A percentile compares a stretch with the other conserved stretches of the same genome.
phyloP scores from a whole-genome alignment of 2,797 vertebrate species.

The Arctocebus calabarensis region DNA sequence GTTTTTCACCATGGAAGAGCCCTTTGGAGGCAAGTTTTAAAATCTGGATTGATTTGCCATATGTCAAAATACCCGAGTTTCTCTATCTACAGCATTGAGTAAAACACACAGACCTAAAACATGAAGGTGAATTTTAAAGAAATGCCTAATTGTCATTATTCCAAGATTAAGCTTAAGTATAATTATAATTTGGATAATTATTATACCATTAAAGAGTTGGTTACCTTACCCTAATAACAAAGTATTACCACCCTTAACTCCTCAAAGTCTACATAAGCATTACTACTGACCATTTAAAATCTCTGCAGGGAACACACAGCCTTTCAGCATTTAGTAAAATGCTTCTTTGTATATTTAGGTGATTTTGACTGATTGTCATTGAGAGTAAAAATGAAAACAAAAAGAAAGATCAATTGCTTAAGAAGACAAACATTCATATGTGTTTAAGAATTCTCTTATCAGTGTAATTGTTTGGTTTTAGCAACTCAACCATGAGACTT shows the following conservation, averaged over 20 bases:
- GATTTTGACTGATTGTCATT: not conserved
- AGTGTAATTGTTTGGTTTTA: not conserved
- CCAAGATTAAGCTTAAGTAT: not conserved
- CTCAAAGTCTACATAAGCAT: constrained; percentile 24
- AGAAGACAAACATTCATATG: not conserved
- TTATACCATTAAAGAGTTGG: not conserved
- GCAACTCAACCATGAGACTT: not conserved
- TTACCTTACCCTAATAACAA: not conserved
- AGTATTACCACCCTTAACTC: not conserved
- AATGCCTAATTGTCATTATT: not conserved
- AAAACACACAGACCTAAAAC: not conserved
- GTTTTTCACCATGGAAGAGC: not conserved
- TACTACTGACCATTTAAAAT: not conserved
- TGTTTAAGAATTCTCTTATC: not conserved
- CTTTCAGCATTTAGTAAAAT: not conserved
- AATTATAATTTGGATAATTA: constrained; percentile 27
- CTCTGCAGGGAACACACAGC: not conserved
- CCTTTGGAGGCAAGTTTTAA: constrained; percentile 8
- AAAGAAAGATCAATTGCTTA: not conserved
- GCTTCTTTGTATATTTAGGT: not conserved
- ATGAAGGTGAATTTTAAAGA: not conserved
- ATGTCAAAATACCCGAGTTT: not conserved
- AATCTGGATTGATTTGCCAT: not conserved
- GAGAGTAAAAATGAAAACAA: not conserved
- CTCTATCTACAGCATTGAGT: not conserved